Base-by-base conservation (phyloP, 2,113 vertebrate species). In the Microtus oregoni region DNA sequence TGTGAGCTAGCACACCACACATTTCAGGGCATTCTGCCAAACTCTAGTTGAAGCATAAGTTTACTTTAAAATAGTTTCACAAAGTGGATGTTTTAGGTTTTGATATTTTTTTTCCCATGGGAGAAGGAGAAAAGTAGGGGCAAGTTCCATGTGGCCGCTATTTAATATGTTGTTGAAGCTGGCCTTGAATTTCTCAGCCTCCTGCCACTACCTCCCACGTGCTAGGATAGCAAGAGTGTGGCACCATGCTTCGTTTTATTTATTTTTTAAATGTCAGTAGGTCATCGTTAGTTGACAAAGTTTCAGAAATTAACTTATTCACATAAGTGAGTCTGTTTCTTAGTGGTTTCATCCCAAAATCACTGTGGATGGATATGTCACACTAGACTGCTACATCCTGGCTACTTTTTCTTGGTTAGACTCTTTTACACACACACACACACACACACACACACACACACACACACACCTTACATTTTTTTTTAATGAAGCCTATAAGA, bases 1-100 rank as follows among this genome's bases (percentile, higher is more conserved):
- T 67, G 78, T 95, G 90, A 52, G 50, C 75, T 90, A 76, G 41
- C 12, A 68, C 1, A 5, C 47, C 24, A 72, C 52, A 20, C 6
- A 32, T 89, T 90, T 95, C 35, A 89, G 70, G 75, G 38, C 89
- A 35, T 55, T 55, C 81, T 87, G 14, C 44, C 65, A 86, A 76
- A 44, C 5, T 70, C 52, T 76, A 13, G 3, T 38, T 83, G 70
- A 86, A 96, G 73, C 81, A 89, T 32, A 35, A 19, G 61, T 92
- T 87, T 67, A 75, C 35, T 93, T 95, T 97, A 78, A 96, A 97
- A 83, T 94, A 14, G 78, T 92, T 92, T 30, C 68, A 15, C 10
- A 87, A 20, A 79, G 41, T 91, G n/a, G 76, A 30, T 82, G 11
- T 72, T 87, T 68, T 50, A 11, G 20, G 13, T 28, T 61, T 73